Evolutionary conservation across 2,797 vertebrate species (phyloP).

Genomic region (Alcedo quadribrachys): DNA sequence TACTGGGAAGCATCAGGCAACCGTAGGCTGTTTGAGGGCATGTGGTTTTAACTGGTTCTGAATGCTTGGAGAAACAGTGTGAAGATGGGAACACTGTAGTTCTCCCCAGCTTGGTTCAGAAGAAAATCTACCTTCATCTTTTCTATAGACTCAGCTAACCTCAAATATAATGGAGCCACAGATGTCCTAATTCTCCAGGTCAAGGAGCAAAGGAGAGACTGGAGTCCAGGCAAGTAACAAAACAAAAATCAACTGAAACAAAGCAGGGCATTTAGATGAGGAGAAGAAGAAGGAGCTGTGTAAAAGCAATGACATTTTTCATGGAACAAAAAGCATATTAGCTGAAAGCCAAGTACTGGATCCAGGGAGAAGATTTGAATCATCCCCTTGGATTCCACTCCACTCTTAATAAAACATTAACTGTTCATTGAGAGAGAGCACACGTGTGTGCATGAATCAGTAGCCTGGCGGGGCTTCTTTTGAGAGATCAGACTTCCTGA

Average conservation of each 20-base stretch:
- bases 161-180: background rate
- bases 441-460: conserved; percentile 59
- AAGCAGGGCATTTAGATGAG: conserved; percentile 41
- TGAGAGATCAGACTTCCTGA: conserved; percentile 47
- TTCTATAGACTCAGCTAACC: background rate
- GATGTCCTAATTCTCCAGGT: background rate
- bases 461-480: conserved; percentile 4
- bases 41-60: rapidly evolving
- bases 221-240: background rate
- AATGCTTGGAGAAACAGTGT: rapidly evolving
- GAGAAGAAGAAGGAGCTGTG: conserved; percentile 18
- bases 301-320: conserved; percentile 40
- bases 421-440: conserved; percentile 31
- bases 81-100: background rate
- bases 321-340: conserved; percentile 59
- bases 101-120: background rate
- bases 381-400: conserved; percentile 43
- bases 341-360: conserved; percentile 54
- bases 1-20: background rate
- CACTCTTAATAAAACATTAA: conserved; percentile 58
- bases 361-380: conserved; percentile 49
- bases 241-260: conserved; percentile 30
- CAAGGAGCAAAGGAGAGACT: background rate
- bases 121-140: background rate
- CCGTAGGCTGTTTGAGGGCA: rapidly evolving